These are phyloP conservation scores for Entomyzon cyanotis DNA, from an alignment of 2,113 vertebrate genomes.

Conservation along the genomic window DNA sequence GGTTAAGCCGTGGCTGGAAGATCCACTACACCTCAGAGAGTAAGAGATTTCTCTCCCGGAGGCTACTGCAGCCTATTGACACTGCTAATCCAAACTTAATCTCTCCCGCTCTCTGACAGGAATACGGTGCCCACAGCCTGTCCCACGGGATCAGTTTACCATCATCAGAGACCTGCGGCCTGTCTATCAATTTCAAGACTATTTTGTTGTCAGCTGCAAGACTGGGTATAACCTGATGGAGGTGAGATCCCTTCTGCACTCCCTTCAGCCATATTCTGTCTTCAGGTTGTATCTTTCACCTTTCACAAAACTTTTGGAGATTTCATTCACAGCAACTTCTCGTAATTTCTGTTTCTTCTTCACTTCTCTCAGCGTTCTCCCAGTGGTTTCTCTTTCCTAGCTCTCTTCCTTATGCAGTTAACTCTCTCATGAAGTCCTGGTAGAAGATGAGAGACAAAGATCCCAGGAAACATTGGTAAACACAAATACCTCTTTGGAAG, in stretches of 20 bases:
- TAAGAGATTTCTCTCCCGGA: conserved; percentile 29
- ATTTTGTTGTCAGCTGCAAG: conserved; percentile 72
- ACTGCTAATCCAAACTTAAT: background rate
- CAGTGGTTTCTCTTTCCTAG: background rate
- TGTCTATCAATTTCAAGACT: conserved; percentile 74
- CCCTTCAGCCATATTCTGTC: background rate
- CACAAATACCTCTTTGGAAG: background rate
- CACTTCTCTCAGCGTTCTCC: background rate
- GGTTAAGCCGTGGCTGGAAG: conserved; percentile 80
- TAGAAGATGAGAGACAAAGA: background rate
- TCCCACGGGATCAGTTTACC: conserved; percentile 70
- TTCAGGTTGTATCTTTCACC: background rate
- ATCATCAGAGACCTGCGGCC: conserved; percentile 72
- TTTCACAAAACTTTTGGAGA: background rate
- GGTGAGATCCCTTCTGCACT: conserved; percentile 56
- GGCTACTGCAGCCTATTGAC: background rate
- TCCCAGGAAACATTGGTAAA: background rate
- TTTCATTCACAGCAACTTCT: background rate
- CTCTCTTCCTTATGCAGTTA: background rate
- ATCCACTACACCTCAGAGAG: conserved; percentile 74
- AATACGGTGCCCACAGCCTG: conserved; percentile 75
- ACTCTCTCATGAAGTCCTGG: background rate
- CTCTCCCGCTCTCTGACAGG: conserved; percentile 36
- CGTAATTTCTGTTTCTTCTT: background rate
- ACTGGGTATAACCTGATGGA: conserved; percentile 74